phyloP scores from a whole-genome alignment of 2,888 invertebrate genomes.

The Camptogramma bilineatum region DNA sequence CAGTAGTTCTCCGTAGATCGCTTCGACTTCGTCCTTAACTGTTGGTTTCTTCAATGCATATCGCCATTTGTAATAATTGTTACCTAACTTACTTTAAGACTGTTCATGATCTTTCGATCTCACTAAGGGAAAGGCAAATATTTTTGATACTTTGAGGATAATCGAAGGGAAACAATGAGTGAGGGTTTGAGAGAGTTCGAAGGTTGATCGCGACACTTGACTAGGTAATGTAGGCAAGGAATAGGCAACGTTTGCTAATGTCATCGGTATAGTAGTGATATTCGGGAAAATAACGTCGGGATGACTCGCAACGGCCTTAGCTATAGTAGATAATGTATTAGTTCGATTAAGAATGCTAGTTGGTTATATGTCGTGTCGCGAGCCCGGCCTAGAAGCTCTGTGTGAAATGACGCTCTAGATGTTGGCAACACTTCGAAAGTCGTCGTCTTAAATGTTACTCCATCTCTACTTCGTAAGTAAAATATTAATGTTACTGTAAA shows the following conservation, averaged over 20 bases:
- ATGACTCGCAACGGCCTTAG: slow-evolving; percentile 10
- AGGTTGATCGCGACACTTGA: slow-evolving; percentile 32
- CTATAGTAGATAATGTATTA: slow-evolving; percentile 22
- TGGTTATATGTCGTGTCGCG: slow-evolving; percentile 26
- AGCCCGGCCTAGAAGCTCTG: slow-evolving; percentile 40
- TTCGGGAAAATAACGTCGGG: background rate
- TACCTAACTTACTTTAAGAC: slow-evolving; percentile 85
- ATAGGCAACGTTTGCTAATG: slow-evolving; percentile 5
- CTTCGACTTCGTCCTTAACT: slow-evolving; percentile 77
- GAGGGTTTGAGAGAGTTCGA: slow-evolving; percentile 44
- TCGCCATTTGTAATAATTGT: slow-evolving; percentile 84
- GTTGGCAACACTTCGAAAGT: slow-evolving; percentile 42
- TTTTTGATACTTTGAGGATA: slow-evolving; percentile 84
- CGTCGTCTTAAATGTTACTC: slow-evolving; percentile 56
- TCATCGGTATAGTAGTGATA: background rate
- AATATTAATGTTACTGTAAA: slow-evolving; percentile 78
- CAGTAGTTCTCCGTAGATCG: slow-evolving; percentile 72
- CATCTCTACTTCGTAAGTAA: slow-evolving; percentile 72
- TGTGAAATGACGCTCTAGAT: slow-evolving; percentile 42
- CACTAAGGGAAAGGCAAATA: slow-evolving; percentile 85
- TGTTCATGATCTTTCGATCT: slow-evolving; percentile 83
- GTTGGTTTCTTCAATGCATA: slow-evolving; percentile 81
- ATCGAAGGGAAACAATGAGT: slow-evolving; percentile 81
- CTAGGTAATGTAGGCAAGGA: slow-evolving; percentile 27
- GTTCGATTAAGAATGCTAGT: slow-evolving; percentile 22